Percentiles rank a stretch among this genome's conserved stretches.
Evolutionary conservation across 1,140 invertebrate species (phyloP).

Genomic region (Bombus turneri): DNA sequence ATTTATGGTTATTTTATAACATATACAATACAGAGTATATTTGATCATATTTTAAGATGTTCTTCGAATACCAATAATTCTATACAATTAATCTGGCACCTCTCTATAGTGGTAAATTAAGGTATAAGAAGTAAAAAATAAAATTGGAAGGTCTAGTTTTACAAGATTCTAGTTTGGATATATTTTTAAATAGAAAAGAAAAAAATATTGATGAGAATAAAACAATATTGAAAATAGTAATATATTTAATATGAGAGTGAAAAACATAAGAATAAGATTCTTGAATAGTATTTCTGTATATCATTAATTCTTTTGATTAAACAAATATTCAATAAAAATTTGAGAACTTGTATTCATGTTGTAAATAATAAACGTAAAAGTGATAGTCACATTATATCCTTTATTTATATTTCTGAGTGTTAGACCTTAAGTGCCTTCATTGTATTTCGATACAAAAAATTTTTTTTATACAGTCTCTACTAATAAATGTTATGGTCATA

Average conservation of each 20-base stretch:
- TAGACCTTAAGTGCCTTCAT: conserved; percentile 69
- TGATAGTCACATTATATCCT: conserved; percentile 50
- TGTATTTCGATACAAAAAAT: conserved; percentile 58
- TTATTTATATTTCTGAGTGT: conserved; percentile 57
- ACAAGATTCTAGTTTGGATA: conserved; percentile 1
- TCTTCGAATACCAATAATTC: neutral
- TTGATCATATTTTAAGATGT: conserved; percentile 3
- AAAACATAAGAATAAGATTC: conserved; percentile 5
- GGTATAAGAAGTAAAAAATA: neutral
- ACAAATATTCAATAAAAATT: neutral
- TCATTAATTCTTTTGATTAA: neutral
- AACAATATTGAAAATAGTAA: neutral
- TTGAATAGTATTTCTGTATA: conserved; percentile 12
- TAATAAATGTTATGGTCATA: conserved; percentile 51
- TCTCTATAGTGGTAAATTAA: neutral
- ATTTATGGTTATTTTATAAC: conserved; percentile 13
- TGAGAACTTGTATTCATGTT: conserved; percentile 43
- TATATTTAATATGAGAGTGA: neutral
- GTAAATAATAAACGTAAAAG: conserved; percentile 60
- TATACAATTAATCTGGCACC: neutral
- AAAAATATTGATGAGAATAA: neutral
- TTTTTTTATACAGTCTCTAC: conserved; percentile 57
- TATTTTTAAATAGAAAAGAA: conserved; percentile 20
- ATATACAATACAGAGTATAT: neutral
- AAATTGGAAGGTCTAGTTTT: conserved; percentile 10